Percentiles rank a stretch among this genome's conserved stretches.
These are phyloP conservation scores for Schrankia costaestrigalis DNA, from an alignment of 2,888 invertebrate genomes.

Conservation along the genomic window DNA sequence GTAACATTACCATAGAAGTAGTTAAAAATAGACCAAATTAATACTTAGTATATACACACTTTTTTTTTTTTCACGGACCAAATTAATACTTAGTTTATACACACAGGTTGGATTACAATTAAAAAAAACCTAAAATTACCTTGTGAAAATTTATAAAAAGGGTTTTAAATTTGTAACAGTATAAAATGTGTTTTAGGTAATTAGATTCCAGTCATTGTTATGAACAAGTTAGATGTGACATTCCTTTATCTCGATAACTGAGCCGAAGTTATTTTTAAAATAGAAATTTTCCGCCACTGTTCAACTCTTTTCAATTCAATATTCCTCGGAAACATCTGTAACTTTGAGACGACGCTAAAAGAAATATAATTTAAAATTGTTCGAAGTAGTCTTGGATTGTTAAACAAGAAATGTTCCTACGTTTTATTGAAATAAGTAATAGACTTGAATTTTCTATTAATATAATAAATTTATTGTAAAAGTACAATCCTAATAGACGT, in stretches of 20 bases:
- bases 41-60: too few species aligned
- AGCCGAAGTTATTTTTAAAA: constrained; percentile 21
- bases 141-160: too few species aligned
- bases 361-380: constrained; percentile 6
- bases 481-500: too few species aligned
- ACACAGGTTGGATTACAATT: too few species aligned
- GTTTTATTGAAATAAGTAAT: neutral
- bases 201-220: constrained; percentile 13
- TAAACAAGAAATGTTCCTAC: neutral
- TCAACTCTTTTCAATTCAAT: constrained; percentile 19
- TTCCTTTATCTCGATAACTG: constrained; percentile 26
- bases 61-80: too few species aligned
- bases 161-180: too few species aligned
- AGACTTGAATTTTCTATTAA: too few species aligned
- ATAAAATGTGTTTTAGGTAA: neutral
- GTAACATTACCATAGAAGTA: too few species aligned
- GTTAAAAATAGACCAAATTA: too few species aligned
- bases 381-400: neutral
- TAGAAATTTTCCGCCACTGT: constrained; percentile 17
- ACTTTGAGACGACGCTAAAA: constrained; percentile 10
- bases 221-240: constrained; percentile 26
- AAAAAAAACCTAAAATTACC: too few species aligned
- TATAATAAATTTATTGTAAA: too few species aligned
- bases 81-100: too few species aligned
- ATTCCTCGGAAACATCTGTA: constrained; percentile 17